Base-by-base conservation (phyloP, 2,888 invertebrate genomes). In the Caenorhabditis sp. region DNA sequence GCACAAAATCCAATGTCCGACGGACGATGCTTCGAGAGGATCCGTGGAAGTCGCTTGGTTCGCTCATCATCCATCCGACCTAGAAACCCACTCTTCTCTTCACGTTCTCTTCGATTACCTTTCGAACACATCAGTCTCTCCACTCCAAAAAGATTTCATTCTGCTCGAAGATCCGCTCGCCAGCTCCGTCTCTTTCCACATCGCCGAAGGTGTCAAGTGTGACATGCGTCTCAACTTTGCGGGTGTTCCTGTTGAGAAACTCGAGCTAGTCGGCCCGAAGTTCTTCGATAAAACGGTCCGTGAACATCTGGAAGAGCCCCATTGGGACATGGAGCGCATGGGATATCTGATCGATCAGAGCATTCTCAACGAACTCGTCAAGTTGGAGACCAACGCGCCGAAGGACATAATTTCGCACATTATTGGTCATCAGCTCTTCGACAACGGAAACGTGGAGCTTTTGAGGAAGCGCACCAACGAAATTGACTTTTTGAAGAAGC, bases 121-220 rank as follows among this genome's bases (percentile, higher is more conserved):
- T 65, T 94, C 94, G 11, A 94, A 95, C 85, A 94, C 94, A n/a
- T 93, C 95, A 8, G 93, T 94, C 15, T 93, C 95, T 78, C 95
- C 95, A 11, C 91, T 96, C 59, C 94, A 94, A 87, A 92, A 81
- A 30, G 84, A 85, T 13, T 86, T 88, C 37, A 82, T 88, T 7
- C 82, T 85, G 22, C 56, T 83, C 4, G 83, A 80, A 24, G 86
- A 88, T 15, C 88, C 88, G 0, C 80, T 85, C 2, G 84, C 84
- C 37, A 79, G 79, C 45, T 61, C 56, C 17, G 82, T 66, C 8
- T 37, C 74, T 30, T 81, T 81, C 70, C 68, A 79, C 32, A 53
- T 79, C 20, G 68, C 62, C 26, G 82, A 82, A 56, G 78, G 73
- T 39, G 78, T 76, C 61, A 45, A 26, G 9, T 86, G 83, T 27